Conservation (phyloP, 2,888 invertebrate genomes). For the Trachelus troglodyta region DNA sequence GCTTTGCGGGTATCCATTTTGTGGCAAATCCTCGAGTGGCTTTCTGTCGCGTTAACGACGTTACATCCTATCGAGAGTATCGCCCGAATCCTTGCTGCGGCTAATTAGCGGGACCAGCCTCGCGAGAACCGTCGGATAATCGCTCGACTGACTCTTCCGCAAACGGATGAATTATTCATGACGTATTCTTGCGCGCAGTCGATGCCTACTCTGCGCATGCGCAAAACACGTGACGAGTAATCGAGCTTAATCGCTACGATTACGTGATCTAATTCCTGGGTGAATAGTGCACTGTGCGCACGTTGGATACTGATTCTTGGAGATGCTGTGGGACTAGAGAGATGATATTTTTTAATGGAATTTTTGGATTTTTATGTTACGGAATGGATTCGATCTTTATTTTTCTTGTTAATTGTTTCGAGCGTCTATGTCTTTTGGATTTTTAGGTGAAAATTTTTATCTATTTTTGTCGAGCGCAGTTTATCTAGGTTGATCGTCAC, state of each 20-base stretch:
- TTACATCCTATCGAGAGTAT: not conserved
- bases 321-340: no score
- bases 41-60: no score
- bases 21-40: no score
- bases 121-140: conserved; percentile 7
- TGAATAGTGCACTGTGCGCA: not conserved
- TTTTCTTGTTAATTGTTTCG: no score
- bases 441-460: no score
- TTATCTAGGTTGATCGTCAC: no score
- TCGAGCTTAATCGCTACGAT: not conserved
- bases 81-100: not conserved
- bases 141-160: conserved; percentile 2
- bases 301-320: no score
- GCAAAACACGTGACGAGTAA: not conserved
- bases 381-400: rapidly evolving
- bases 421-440: no score
- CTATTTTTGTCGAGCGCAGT: no score
- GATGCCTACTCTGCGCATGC: not conserved
- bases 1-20: no score
- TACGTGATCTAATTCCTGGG: not conserved
- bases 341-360: no score
- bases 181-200: not conserved
- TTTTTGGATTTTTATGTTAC: no score
- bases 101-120: conserved; percentile 2
- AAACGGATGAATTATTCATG: conserved; percentile 2